phyloP scores from a whole-genome alignment of 23 tunicate genomes.

The Styela plicata region DNA sequence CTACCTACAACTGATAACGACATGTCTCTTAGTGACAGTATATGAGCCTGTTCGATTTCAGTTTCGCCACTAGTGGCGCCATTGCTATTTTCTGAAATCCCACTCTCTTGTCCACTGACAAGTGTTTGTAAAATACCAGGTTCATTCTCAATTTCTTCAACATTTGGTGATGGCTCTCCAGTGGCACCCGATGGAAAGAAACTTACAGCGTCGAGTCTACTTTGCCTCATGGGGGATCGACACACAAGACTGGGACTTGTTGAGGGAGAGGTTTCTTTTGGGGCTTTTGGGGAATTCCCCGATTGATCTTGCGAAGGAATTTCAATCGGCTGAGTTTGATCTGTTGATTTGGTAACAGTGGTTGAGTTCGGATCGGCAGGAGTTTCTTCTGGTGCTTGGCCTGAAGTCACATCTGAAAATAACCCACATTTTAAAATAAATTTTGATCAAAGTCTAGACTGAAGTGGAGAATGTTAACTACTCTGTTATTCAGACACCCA shows the following conservation, averaged over 20 bases:
- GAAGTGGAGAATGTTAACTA: no score
- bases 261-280: slow-evolving; percentile 4
- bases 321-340: no score
- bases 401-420: no score
- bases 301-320: no score
- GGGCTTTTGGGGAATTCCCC: no score
- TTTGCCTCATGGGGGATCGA: slow-evolving; percentile 20
- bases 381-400: no score
- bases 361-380: no score
- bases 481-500: no score
- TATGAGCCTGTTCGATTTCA: neutral
- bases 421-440: no score
- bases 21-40: neutral
- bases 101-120: neutral
- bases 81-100: neutral
- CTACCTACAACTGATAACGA: neutral
- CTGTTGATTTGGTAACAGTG: no score
- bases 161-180: neutral
- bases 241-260: neutral
- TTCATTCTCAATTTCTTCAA: neutral
- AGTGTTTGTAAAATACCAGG: neutral
- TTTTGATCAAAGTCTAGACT: no score
- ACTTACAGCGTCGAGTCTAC: slow-evolving; percentile 22
- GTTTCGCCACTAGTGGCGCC: neutral
- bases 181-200: slow-evolving; percentile 10